phyloP scores from a whole-genome alignment of 2,113 vertebrate species.

The Misgurnus anguillicaudatus region DNA sequence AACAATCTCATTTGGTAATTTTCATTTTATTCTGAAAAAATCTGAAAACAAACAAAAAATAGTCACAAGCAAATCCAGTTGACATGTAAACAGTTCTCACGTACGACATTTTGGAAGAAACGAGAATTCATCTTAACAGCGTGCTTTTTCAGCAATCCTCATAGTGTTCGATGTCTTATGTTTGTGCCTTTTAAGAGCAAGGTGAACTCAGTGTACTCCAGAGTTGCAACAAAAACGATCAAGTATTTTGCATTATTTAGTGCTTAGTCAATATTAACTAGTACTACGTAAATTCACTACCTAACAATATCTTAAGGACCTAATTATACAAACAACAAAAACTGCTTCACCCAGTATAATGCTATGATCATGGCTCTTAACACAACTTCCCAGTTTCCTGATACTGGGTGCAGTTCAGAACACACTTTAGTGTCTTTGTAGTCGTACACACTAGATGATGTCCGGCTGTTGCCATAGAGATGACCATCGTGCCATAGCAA shows the following conservation, averaged over 20 bases:
- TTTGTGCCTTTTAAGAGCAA: conserved; percentile 45
- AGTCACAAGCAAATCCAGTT: conserved; percentile 54
- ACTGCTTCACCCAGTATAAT: conserved; percentile 20
- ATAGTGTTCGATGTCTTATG: conserved; percentile 39
- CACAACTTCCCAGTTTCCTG: conserved; percentile 36
- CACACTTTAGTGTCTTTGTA: conserved; percentile 20
- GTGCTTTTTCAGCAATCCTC: conserved; percentile 20
- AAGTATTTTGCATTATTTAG: conserved; percentile 51
- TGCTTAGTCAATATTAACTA: conserved; percentile 49
- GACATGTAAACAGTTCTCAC: conserved; percentile 56
- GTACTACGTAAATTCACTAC: conserved; percentile 46
- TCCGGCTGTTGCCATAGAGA: conserved; percentile 56
- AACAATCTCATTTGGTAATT: conserved; percentile 29
- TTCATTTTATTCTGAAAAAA: conserved; percentile 56
- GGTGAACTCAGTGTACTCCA: conserved; percentile 38
- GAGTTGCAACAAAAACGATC: conserved; percentile 43
- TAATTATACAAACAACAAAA: conserved; percentile 37
- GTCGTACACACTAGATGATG: conserved; percentile 42
- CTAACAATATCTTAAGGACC: conserved; percentile 44
- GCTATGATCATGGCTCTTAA: conserved; percentile 51
- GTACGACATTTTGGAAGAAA: conserved; percentile 43
- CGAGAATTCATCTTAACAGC: conserved; percentile 20
- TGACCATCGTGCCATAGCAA: conserved; percentile 38
- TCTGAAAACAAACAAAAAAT: conserved; percentile 13
- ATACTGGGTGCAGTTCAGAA: conserved; percentile 25